Percentiles rank a stretch among this genome's conserved stretches.
These are phyloP conservation scores for Sylvicola cinctus DNA, from an alignment of 2,888 invertebrate species.

Conservation along the genomic window DNA sequence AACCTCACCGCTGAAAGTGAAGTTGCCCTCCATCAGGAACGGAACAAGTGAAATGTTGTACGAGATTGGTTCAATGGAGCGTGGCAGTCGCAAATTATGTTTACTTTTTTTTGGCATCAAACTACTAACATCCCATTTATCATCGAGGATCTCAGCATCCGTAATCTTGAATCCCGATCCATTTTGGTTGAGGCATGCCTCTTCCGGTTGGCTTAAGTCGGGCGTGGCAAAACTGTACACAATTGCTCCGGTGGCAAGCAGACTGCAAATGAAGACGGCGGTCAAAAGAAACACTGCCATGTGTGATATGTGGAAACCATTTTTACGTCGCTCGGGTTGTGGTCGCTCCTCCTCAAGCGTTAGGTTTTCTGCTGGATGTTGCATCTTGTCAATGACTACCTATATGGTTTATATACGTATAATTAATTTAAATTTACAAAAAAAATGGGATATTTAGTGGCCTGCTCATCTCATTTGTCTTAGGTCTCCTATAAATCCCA, in stretches of 20 bases:
- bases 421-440: no score
- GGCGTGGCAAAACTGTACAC: slow-evolving; percentile 59
- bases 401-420: no score
- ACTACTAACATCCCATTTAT: no score
- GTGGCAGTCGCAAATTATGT: slow-evolving; percentile 40
- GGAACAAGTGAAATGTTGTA: slow-evolving; percentile 53
- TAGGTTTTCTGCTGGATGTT: slow-evolving; percentile 7
- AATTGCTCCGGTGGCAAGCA: slow-evolving; percentile 49
- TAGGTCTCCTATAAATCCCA: no score
- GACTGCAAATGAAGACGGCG: slow-evolving; percentile 38
- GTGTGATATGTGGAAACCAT: slow-evolving; percentile 38
- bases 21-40: slow-evolving; percentile 50
- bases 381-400: no score
- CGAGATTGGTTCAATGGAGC: slow-evolving; percentile 39
- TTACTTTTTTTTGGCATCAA: slow-evolving; percentile 11
- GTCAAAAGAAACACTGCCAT: slow-evolving; percentile 39
- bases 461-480: no score
- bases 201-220: slow-evolving; percentile 21
- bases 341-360: slow-evolving; percentile 12
- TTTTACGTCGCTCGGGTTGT: slow-evolving; percentile 16
- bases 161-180: no score
- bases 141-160: no score
- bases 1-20: slow-evolving; percentile 55
- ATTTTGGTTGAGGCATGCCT: slow-evolving; percentile 4
- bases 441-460: no score